A percentile compares a stretch with the other conserved stretches of the same genome.
Conservation (phyloP, 1,140 invertebrate genomes). For the Metopolophium dirhodum region DNA sequence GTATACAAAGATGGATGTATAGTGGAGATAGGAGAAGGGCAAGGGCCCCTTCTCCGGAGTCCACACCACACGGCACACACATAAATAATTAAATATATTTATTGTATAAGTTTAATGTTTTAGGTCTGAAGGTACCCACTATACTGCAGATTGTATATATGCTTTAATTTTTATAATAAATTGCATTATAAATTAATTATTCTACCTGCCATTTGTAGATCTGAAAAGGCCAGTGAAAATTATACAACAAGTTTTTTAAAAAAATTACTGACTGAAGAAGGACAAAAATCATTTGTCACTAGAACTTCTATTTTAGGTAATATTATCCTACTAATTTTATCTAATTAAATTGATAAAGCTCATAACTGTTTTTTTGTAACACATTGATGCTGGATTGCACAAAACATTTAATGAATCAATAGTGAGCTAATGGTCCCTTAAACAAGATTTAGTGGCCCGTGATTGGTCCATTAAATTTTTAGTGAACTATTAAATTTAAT, state of each 20-base stretch:
- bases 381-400: neutral
- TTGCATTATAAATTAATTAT: too few species aligned
- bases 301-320: constrained; percentile 36
- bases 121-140: neutral
- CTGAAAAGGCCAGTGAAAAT: constrained; percentile 34
- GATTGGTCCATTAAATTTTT: too few species aligned
- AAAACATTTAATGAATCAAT: too few species aligned
- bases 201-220: neutral
- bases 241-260: constrained; percentile 49
- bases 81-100: neutral
- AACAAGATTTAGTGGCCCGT: too few species aligned
- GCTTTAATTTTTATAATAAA: neutral
- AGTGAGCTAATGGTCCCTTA: too few species aligned
- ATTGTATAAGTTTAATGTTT: neutral
- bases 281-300: constrained; percentile 39
- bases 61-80: neutral
- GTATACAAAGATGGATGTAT: too few species aligned
- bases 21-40: too few species aligned
- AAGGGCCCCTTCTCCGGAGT: neutral
- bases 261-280: constrained; percentile 33
- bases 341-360: neutral
- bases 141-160: neutral
- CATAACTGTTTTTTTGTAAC: neutral
- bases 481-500: too few species aligned
- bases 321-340: neutral